Conservation (phyloP, 2,888 invertebrate genomes). For the Abrostola tripartita region DNA sequence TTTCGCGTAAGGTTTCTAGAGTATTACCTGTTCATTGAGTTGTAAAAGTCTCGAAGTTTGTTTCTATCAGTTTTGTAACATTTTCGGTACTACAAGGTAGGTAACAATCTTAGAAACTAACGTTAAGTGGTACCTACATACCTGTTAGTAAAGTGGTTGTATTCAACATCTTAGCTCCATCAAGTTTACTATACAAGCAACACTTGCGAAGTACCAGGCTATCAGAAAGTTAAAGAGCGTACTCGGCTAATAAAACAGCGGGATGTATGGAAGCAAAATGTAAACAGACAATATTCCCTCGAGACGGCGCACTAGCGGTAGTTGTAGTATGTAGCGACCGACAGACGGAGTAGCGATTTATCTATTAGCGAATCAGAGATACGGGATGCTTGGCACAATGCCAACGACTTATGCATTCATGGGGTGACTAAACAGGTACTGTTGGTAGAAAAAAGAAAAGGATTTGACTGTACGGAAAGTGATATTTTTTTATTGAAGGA, state of each 20-base stretch:
- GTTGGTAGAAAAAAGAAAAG: constrained; percentile 41
- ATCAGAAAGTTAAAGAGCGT: constrained; percentile 30
- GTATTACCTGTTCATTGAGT: constrained; percentile 32
- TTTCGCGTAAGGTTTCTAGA: constrained; percentile 20
- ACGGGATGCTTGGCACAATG: constrained; percentile 63
- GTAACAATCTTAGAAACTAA: no score
- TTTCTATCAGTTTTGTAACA: background rate
- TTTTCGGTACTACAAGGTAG: no score
- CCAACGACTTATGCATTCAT: constrained; percentile 68
- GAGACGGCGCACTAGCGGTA: constrained; percentile 31
- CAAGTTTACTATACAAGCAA: constrained; percentile 1
- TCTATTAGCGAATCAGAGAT: constrained; percentile 75
- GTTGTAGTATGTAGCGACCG: constrained; percentile 40
- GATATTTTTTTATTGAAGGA: background rate
- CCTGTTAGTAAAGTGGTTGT: background rate
- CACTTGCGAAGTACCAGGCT: constrained; percentile 40
- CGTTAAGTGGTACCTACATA: background rate
- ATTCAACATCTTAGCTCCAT: background rate
- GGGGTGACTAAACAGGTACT: constrained; percentile 60
- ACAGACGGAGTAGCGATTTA: constrained; percentile 65
- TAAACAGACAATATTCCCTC: constrained; percentile 51
- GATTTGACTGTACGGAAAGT: constrained; percentile 10
- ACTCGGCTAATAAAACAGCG: constrained; percentile 30
- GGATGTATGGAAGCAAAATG: constrained; percentile 47
- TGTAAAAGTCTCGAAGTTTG: constrained; percentile 1